These are phyloP conservation scores for Sebastes jordani DNA, from an alignment of 2,797 vertebrate genomes.

Conservation along the genomic window DNA sequence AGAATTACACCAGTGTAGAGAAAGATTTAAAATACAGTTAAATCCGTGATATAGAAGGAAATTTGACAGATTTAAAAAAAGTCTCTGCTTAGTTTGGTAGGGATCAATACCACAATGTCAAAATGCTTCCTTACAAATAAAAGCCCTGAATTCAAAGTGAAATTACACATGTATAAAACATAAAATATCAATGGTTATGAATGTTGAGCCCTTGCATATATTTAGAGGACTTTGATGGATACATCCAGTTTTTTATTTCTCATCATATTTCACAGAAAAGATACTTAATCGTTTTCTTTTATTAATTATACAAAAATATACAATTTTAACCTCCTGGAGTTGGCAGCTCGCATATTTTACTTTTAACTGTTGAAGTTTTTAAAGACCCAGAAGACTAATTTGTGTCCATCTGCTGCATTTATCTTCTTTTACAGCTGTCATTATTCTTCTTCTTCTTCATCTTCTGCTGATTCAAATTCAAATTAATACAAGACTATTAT, in stretches of 20 bases:
- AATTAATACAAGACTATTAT: slow-evolving; percentile 42
- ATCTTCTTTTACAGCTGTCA: slow-evolving; percentile 28
- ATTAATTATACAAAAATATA: slow-evolving; percentile 18
- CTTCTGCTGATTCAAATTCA: slow-evolving; percentile 25
- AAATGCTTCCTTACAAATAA: neutral
- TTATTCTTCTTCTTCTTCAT: slow-evolving; percentile 40
- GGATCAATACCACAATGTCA: neutral
- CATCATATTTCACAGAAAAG: neutral
- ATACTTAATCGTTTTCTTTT: neutral
- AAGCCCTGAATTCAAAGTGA: neutral
- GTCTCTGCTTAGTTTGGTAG: neutral
- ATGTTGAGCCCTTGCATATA: neutral
- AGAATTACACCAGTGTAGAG: neutral
- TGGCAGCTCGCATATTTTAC: slow-evolving; percentile 10
- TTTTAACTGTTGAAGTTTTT: neutral
- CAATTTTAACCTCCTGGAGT: neutral
- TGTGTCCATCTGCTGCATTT: slow-evolving; percentile 40
- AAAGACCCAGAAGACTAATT: slow-evolving; percentile 34
- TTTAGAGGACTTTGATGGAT: neutral
- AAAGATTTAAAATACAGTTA: neutral
- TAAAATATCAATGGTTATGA: neutral
- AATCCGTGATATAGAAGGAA: too few relatives aligned
- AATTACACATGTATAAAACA: neutral
- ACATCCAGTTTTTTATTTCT: neutral
- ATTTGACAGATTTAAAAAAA: neutral